phyloP scores from a whole-genome alignment of 2,797 vertebrate species.

The Tinamus major region DNA sequence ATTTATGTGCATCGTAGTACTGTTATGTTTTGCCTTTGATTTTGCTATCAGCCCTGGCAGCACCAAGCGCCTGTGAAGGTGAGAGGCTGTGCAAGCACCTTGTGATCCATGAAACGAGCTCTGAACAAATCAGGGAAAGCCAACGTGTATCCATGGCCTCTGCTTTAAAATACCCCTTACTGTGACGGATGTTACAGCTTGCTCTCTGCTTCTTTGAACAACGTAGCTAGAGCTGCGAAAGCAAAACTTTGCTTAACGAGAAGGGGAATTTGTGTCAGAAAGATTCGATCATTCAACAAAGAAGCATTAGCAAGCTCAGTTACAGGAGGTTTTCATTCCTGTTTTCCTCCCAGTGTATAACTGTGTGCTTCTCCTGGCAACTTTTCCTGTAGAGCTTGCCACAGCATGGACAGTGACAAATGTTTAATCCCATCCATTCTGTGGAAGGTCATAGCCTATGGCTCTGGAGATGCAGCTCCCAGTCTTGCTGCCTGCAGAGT shows the following conservation, averaged over 20 bases:
- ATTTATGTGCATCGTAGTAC: background rate
- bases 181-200: too few species aligned
- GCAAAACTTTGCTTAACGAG: background rate
- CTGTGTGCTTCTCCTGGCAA: background rate
- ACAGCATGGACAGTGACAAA: background rate
- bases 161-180: background rate
- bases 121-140: background rate
- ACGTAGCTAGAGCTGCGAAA: background rate
- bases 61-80: background rate
- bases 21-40: background rate
- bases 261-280: background rate
- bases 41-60: background rate
- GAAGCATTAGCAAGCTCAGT: background rate
- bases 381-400: background rate
- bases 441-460: background rate
- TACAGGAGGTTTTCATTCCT: background rate
- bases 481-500: background rate
- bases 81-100: background rate
- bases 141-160: background rate
- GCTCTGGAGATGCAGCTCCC: background rate
- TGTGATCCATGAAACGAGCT: background rate
- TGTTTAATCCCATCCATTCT: rapidly evolving
- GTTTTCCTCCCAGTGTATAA: background rate
- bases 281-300: background rate
- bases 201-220: background rate